phyloP scores from a whole-genome alignment of 2,888 invertebrate genomes.

The Teleogryllus oceanicus region DNA sequence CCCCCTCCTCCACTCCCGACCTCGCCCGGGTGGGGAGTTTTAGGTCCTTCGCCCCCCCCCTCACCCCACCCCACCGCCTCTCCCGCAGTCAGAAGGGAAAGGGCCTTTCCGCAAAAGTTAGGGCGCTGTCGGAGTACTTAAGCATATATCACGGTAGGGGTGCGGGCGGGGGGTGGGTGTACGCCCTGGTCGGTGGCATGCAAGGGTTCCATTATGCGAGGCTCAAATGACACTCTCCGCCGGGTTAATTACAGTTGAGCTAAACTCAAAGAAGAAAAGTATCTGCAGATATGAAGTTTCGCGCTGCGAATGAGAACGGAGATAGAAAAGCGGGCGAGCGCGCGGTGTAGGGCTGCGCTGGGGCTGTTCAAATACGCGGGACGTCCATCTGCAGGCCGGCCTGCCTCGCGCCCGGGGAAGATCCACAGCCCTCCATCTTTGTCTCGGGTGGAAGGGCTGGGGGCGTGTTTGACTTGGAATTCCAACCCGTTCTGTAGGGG shows the following conservation, averaged over 20 bases:
- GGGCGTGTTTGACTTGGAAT: neutral
- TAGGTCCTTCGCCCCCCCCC: too few species aligned
- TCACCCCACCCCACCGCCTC: too few species aligned
- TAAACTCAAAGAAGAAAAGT: slow-evolving; percentile 9
- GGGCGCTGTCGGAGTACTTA: neutral
- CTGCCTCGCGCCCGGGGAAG: neutral
- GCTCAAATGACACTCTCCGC: neutral
- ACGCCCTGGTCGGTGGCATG: neutral
- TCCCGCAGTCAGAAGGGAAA: too few species aligned
- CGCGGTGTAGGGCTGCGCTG: neutral
- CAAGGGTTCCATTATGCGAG: neutral
- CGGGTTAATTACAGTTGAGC: slow-evolving; percentile 18
- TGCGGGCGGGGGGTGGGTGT: neutral
- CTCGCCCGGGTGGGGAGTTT: too few species aligned
- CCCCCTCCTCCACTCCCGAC: too few species aligned
- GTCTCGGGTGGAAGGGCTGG: neutral
- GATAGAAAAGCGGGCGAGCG: neutral
- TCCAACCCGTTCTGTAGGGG: neutral
- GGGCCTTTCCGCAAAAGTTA: too few species aligned
- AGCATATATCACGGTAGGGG: neutral
- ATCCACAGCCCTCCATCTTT: neutral
- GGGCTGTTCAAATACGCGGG: neutral
- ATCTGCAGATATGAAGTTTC: slow-evolving; percentile 1
- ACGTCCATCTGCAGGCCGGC: neutral
- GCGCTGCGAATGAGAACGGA: neutral